Evolutionary conservation across 2,113 vertebrate species (phyloP).

Genomic region (Odontophorus gujanensis): DNA sequence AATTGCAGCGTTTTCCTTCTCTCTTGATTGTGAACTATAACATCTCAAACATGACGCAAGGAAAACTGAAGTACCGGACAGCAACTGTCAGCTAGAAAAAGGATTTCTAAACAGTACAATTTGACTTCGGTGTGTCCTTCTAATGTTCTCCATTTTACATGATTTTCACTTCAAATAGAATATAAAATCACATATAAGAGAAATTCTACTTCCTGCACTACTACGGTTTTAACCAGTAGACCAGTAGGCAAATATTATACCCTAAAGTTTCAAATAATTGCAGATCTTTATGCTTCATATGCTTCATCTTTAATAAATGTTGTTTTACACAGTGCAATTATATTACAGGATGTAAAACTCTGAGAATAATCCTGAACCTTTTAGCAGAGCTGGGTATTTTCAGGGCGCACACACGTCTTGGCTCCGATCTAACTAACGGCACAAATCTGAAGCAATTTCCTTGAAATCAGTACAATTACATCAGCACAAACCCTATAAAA

Average conservation of each 20-base stretch:
- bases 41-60: neutral
- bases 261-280: constrained; percentile 61
- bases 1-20: constrained; percentile 4
- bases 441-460: constrained; percentile 60
- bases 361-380: constrained; percentile 35
- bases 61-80: neutral
- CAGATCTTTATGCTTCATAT: constrained; percentile 9
- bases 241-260: constrained; percentile 36
- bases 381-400: constrained; percentile 43
- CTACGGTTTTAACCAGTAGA: constrained; percentile 1
- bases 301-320: constrained; percentile 45
- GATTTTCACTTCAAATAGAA: constrained; percentile 28
- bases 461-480: constrained; percentile 45
- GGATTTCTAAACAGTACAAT: neutral
- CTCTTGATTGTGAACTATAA: neutral
- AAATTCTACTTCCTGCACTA: constrained; percentile 27
- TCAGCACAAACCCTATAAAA: constrained; percentile 23
- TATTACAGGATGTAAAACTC: constrained; percentile 30
- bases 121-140: neutral
- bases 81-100: neutral
- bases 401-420: neutral
- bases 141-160: neutral
- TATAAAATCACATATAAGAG: neutral
- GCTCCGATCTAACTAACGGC: constrained; percentile 31
- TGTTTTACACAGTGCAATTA: constrained; percentile 59